Evolutionary conservation across 2,797 vertebrate species (phyloP).

Genomic region (Helicolenus hilgendorfi): DNA sequence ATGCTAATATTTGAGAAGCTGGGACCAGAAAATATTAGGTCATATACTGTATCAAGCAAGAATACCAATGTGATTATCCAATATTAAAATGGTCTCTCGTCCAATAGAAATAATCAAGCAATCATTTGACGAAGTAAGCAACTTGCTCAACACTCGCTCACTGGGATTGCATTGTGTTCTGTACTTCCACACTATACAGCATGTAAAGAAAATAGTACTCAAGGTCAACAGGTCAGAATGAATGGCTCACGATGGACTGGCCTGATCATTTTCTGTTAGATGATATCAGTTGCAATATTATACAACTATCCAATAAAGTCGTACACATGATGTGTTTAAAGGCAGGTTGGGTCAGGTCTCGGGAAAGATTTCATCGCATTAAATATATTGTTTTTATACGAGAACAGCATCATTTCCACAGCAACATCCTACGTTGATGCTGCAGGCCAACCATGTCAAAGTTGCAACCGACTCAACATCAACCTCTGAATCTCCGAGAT

Average conservation of each 20-base stretch:
- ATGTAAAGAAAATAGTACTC: background rate
- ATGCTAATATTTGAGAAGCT: background rate
- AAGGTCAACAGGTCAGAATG: background rate
- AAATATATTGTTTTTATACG: too few relatives aligned
- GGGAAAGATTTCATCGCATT: too few relatives aligned
- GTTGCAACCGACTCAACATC: constrained; percentile 5
- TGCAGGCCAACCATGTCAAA: constrained; percentile 28
- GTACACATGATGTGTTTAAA: too few relatives aligned
- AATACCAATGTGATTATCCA: background rate
- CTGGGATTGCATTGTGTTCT: background rate
- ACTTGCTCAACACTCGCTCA: background rate
- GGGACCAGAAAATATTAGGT: background rate
- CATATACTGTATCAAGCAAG: background rate
- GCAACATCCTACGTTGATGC: constrained; percentile 44
- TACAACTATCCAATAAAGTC: too few relatives aligned
- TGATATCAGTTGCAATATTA: too few relatives aligned
- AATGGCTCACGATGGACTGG: background rate
- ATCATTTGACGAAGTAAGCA: background rate
- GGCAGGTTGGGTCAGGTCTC: too few relatives aligned
- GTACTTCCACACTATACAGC: background rate
- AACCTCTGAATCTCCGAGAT: constrained; percentile 16
- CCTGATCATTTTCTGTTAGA: background rate
- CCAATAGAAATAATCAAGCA: background rate
- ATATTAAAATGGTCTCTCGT: background rate
- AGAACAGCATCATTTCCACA: constrained; percentile 11